phyloP scores from a whole-genome alignment of 1,140 invertebrate genomes.

The Neodiprion pinetum region DNA sequence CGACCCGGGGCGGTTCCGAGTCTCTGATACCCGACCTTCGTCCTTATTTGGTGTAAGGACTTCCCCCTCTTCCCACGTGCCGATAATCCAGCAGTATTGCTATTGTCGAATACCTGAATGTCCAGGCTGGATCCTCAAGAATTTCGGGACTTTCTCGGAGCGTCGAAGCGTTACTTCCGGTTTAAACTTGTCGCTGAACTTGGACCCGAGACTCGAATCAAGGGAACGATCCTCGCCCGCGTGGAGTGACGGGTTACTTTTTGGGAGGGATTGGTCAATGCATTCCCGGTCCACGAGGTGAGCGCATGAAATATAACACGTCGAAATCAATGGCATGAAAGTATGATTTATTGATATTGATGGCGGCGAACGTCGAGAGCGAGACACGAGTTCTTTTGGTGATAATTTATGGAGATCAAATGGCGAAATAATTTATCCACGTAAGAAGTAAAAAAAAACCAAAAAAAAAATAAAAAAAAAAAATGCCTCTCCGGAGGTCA shows the following conservation, averaged over 20 bases:
- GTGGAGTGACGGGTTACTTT: no score
- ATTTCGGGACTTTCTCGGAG: background rate
- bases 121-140: background rate
- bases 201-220: background rate
- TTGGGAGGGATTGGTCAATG: background rate
- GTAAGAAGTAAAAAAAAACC: background rate
- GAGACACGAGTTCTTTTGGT: background rate
- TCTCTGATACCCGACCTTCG: constrained; percentile 2
- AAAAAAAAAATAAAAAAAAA: background rate
- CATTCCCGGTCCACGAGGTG: background rate
- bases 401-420: constrained; percentile 1
- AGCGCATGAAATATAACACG: constrained; percentile 3
- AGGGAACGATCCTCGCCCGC: background rate
- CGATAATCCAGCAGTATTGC: background rate
- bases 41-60: background rate
- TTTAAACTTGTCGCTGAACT: background rate
- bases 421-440: background rate
- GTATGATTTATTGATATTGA: constrained; percentile 4
- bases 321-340: constrained; percentile 3
- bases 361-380: background rate
- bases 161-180: background rate
- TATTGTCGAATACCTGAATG: background rate
- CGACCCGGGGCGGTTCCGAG: background rate
- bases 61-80: background rate
- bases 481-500: background rate